Percentiles rank a stretch among this genome's conserved stretches.
Conservation (phyloP, 2,797 vertebrate genomes). For the Macroramphosus scolopax region DNA sequence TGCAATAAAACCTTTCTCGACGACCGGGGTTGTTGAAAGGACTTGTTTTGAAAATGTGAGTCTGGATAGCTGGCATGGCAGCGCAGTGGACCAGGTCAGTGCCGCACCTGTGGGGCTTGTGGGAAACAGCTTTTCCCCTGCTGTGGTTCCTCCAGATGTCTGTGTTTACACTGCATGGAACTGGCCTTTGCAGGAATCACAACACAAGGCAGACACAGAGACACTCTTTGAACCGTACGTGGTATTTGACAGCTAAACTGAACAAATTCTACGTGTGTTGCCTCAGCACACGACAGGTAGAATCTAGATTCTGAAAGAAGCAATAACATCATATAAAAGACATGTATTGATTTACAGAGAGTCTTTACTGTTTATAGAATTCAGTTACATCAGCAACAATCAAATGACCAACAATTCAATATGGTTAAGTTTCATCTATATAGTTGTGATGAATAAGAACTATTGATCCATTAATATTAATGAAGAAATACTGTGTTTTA, state of each 20-base stretch:
- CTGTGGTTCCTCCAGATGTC: slow-evolving; percentile 59
- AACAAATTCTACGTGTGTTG: slow-evolving; percentile 4
- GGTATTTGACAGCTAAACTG: slow-evolving; percentile 20
- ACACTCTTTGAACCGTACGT: slow-evolving; percentile 12
- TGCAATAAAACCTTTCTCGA: slow-evolving; percentile 49
- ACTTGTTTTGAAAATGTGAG: slow-evolving; percentile 51
- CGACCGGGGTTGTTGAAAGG: slow-evolving; percentile 19
- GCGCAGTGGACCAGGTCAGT: slow-evolving; percentile 12
- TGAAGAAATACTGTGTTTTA: no score
- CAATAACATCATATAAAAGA: no score
- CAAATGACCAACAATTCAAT: no score
- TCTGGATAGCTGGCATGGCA: no score
- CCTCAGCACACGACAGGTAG: slow-evolving; percentile 4
- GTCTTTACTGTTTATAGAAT: no score
- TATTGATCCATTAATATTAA: no score
- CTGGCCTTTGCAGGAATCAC: slow-evolving; percentile 29
- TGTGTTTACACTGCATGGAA: slow-evolving; percentile 59
- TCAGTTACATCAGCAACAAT: no score
- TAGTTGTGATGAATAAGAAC: no score
- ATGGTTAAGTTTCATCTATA: no score
- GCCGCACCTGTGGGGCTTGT: slow-evolving; percentile 38
- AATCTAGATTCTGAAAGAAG: no score
- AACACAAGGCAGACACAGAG: slow-evolving; percentile 56
- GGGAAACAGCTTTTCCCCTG: slow-evolving; percentile 36
- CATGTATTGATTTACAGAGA: no score